A percentile compares a stretch with the other conserved stretches of the same genome.
Conservation (phyloP, 2,113 vertebrate species). For the Pholis gunnellus region DNA sequence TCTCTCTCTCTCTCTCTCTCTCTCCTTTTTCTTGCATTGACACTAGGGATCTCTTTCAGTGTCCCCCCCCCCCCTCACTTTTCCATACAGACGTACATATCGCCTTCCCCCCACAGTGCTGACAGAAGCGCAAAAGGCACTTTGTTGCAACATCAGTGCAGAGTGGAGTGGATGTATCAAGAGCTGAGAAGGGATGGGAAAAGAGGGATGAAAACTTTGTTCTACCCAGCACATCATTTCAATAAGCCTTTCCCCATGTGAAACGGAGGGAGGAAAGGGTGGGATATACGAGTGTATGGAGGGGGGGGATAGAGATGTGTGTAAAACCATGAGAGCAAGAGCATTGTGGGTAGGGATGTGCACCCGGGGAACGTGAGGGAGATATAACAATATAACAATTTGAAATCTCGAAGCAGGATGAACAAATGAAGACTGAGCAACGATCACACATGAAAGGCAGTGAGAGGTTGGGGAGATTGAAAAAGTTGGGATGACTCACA, state of each 20-base stretch:
- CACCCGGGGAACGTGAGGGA: slow-evolving; percentile 43
- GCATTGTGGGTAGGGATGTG: slow-evolving; percentile 22
- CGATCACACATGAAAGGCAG: slow-evolving; percentile 50
- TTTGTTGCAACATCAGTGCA: slow-evolving; percentile 62
- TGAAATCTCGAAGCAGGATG: slow-evolving; percentile 40
- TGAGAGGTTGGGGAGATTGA: slow-evolving; percentile 24
- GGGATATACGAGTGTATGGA: slow-evolving; percentile 11
- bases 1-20: not conserved
- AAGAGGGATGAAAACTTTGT: slow-evolving; percentile 60
- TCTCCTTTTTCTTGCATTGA: slow-evolving; percentile 8
- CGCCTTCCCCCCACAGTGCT: slow-evolving; percentile 40
- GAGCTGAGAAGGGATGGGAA: slow-evolving; percentile 35
- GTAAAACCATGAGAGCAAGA: slow-evolving; percentile 41
- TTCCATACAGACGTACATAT: slow-evolving; percentile 10
- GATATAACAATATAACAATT: slow-evolving; percentile 29
- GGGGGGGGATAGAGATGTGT: slow-evolving; percentile 30
- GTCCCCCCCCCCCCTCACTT: not conserved
- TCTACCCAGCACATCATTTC: slow-evolving; percentile 55
- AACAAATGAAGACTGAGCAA: slow-evolving; percentile 56
- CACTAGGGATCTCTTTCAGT: slow-evolving; percentile 31
- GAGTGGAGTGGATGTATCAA: slow-evolving; percentile 42
- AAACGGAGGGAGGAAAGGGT: slow-evolving; percentile 30
- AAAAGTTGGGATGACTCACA: slow-evolving; percentile 38
- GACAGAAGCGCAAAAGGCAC: slow-evolving; percentile 51
- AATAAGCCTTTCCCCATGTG: slow-evolving; percentile 60